A percentile compares a stretch with the other conserved stretches of the same genome.
Evolutionary conservation across 2,888 invertebrate species (phyloP).

Genomic region (Reticulitermes lucifugus): DNA sequence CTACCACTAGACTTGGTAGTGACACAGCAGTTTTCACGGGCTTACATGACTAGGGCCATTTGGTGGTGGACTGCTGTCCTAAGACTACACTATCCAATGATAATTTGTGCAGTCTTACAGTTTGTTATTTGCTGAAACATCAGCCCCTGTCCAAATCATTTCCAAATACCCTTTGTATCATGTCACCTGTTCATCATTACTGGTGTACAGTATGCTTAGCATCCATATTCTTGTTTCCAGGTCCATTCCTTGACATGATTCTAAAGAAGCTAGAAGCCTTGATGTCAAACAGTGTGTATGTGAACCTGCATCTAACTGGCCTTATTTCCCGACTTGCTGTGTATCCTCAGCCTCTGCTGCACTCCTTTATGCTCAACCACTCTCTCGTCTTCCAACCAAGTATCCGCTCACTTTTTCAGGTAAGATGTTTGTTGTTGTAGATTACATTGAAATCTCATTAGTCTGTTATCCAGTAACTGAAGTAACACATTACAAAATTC

Average conservation of each 20-base stretch:
- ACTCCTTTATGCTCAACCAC: slow-evolving; percentile 88
- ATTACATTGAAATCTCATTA: neutral
- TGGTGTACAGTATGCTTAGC: neutral
- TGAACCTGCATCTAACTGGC: slow-evolving; percentile 89
- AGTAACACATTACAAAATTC: too few relatives aligned
- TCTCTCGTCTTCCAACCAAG: slow-evolving; percentile 89
- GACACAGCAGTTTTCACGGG: too few relatives aligned
- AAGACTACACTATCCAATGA: too few relatives aligned
- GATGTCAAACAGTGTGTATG: slow-evolving; percentile 84
- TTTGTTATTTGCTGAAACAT: too few relatives aligned
- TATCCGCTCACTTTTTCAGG: slow-evolving; percentile 92
- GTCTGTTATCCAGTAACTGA: too few relatives aligned
- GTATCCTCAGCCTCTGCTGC: slow-evolving; percentile 89
- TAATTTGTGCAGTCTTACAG: too few relatives aligned
- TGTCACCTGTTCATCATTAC: neutral
- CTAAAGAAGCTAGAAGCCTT: slow-evolving; percentile 86
- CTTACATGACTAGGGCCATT: too few relatives aligned
- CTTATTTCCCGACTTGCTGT: slow-evolving; percentile 87
- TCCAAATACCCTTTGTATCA: too few relatives aligned
- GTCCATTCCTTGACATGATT: slow-evolving; percentile 78
- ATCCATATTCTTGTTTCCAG: slow-evolving; percentile 22
- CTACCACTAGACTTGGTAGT: too few relatives aligned
- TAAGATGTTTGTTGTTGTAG: slow-evolving; percentile 61
- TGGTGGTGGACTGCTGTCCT: too few relatives aligned
- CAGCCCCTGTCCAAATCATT: too few relatives aligned